These are phyloP conservation scores for Endotricha flammealis DNA, from an alignment of 2,888 invertebrate species.

Conservation along the genomic window DNA sequence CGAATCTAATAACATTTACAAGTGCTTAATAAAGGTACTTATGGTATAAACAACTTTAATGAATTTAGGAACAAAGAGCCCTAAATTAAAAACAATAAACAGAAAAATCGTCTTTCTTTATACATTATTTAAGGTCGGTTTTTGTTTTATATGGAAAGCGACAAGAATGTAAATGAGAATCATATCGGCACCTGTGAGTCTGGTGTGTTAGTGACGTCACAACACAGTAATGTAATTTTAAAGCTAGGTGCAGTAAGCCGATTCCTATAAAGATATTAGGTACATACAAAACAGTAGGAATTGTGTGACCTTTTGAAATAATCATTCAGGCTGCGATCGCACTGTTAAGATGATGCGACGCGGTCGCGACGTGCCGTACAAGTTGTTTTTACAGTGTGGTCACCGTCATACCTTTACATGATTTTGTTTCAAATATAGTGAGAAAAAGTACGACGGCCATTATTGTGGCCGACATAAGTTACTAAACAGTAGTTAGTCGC, in stretches of 20 bases:
- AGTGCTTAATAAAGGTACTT: constrained; percentile 2
- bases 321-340: too few relatives aligned
- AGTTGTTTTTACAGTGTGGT: too few relatives aligned
- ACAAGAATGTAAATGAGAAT: constrained; percentile 57
- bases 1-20: neutral
- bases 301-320: too few relatives aligned
- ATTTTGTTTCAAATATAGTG: too few relatives aligned
- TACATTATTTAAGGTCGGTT: constrained; percentile 22
- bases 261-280: too few relatives aligned
- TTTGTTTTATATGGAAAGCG: constrained; percentile 23
- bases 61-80: constrained; percentile 16
- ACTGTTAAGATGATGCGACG: too few relatives aligned
- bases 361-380: too few relatives aligned
- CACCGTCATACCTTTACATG: too few relatives aligned
- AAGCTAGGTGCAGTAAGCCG: constrained; percentile 2
- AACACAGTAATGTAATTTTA: constrained; percentile 31
- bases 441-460: too few relatives aligned
- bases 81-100: neutral
- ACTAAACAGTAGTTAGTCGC: too few relatives aligned
- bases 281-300: too few relatives aligned
- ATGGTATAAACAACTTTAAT: constrained; percentile 8
- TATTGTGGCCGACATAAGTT: too few relatives aligned
- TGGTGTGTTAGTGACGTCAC: constrained; percentile 59
- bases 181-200: constrained; percentile 66
- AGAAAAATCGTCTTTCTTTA: constrained; percentile 14